phyloP scores from a whole-genome alignment of 2,113 vertebrate species.

The Peromyscus californicus region DNA sequence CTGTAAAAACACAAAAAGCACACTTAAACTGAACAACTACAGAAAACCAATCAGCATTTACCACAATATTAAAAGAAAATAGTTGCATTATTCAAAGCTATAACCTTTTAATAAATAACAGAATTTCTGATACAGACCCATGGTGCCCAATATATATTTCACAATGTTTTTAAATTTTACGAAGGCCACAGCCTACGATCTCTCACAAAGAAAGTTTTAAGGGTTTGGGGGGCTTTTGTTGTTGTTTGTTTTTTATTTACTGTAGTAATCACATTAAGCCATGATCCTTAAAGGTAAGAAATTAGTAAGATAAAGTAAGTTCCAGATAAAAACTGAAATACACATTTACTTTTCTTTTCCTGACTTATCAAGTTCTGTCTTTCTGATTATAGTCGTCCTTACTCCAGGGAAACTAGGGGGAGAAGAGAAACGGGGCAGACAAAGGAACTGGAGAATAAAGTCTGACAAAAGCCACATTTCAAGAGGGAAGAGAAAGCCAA shows the following conservation, averaged over 20 bases:
- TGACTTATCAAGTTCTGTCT: constrained; percentile 40
- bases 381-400: background rate
- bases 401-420: background rate
- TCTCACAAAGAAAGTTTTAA: constrained; percentile 38
- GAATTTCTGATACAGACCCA: constrained; percentile 43
- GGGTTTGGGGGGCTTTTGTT: background rate
- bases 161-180: constrained; percentile 25
- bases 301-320: constrained; percentile 12
- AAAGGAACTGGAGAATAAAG: background rate
- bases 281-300: background rate
- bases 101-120: constrained; percentile 23
- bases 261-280: background rate
- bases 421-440: background rate
- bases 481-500: background rate
- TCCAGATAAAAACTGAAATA: constrained; percentile 6
- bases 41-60: constrained; percentile 38
- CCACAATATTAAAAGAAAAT: constrained; percentile 12
- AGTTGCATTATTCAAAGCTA: background rate
- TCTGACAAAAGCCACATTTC: background rate
- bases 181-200: background rate
- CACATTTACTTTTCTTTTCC: background rate
- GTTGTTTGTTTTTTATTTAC: background rate
- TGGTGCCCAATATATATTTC: background rate
- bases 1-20: background rate
- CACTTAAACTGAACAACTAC: constrained; percentile 2